These are phyloP conservation scores for Rhagonycha lutea DNA, from an alignment of 2,888 invertebrate genomes.

Conservation along the genomic window DNA sequence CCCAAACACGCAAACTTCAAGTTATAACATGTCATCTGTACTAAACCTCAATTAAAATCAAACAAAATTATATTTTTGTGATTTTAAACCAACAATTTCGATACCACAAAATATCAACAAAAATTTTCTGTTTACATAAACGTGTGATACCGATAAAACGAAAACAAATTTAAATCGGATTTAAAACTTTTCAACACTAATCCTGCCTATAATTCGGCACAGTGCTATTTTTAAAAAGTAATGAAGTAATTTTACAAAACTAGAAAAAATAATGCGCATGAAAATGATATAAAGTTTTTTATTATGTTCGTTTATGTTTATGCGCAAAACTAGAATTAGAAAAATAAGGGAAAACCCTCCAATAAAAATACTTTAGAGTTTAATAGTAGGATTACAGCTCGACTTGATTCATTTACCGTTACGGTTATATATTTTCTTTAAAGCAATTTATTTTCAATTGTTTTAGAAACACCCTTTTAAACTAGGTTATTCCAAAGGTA, in stretches of 20 bases:
- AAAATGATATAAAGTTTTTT: background rate
- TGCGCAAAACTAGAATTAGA: background rate
- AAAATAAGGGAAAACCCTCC: background rate
- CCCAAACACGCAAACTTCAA: slow-evolving; percentile 22
- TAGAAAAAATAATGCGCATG: background rate
- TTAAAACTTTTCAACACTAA: background rate
- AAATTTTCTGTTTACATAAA: background rate
- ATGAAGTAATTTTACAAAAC: background rate
- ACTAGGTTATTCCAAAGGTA: background rate
- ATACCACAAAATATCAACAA: background rate
- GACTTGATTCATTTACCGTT: background rate
- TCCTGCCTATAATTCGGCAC: background rate
- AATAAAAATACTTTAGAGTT: background rate
- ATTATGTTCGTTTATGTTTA: background rate
- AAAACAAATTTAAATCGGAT: background rate
- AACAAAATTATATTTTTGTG: slow-evolving; percentile 13
- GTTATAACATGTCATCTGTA: slow-evolving; percentile 18
- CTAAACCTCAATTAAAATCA: slow-evolving; percentile 19
- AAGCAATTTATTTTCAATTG: background rate
- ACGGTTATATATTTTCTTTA: background rate
- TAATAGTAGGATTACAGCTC: background rate
- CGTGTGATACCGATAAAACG: background rate
- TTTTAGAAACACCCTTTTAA: background rate
- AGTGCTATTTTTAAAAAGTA: background rate
- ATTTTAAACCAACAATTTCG: background rate